Base-by-base conservation (phyloP, 2,888 invertebrate genomes). In the Acrobeloides nanus region DNA sequence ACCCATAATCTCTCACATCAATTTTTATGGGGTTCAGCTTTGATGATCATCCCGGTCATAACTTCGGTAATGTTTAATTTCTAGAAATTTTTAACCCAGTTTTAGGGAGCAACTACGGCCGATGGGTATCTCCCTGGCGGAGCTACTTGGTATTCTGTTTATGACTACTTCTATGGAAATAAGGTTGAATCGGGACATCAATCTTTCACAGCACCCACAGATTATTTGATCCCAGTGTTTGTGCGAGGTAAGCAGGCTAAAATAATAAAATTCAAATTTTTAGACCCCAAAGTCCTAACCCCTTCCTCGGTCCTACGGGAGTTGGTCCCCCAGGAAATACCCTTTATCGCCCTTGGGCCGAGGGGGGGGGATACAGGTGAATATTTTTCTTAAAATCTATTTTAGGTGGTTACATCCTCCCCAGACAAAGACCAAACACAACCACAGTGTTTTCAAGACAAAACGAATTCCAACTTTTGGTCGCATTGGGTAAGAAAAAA, bases 401-500 rank as follows among this genome's bases (percentile, higher is more conserved):
- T n/a, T n/a, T n/a, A n/a, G 63, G 80, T 46, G 83, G 84, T 23
- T 76, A 78, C 31, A 79, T 83, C 18, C 61, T 84, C 37, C 76
- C 80, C 17, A 73, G 80, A 55, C 80, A 75, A 50, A 57, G 48
- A 8, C 52, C 66, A 3, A 56, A 45, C 62, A 48, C 57, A 8
- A 71, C 66, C 0, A 69, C 68, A 3, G 59, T 58, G 1, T 60
- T 55, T 5, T 50, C 67, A 34, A 80, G 85, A 50, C 78, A 80
- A 59, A 81, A 81, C 26, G 81, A 82, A 33, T 78, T 86, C 52
- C 81, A 82, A 62, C 76, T 87, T 24, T 66, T 84, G 7, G 81
- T 81, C 0, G 82, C 81, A 1, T 78, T 83, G 0, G 63, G 75
- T 1, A 63, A 1, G 45, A n/a, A n/a, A n/a, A n/a, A n/a, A n/a